Evolutionary conservation across 1,140 invertebrate genomes (phyloP).

Genomic region (Cyclargus thomasi): DNA sequence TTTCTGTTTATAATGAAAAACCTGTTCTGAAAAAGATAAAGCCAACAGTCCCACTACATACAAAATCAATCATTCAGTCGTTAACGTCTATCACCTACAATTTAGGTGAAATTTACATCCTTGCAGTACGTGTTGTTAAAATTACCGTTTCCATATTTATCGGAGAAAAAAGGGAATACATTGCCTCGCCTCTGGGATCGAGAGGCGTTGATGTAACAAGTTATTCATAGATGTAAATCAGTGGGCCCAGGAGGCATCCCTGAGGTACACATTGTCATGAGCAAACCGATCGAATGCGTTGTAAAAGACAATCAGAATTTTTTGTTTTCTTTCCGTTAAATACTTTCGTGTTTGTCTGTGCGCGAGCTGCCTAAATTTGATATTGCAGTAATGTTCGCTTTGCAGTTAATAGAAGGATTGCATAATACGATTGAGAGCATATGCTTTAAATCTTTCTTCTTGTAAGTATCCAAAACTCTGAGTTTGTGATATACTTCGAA

Average conservation of each 20-base stretch:
- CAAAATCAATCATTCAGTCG: too few relatives aligned
- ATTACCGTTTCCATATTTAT: conserved; percentile 3
- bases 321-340: background rate
- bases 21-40: too few relatives aligned
- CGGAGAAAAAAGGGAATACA: background rate
- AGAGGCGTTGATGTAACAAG: background rate
- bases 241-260: conserved; percentile 2
- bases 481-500: too few relatives aligned
- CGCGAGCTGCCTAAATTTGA: background rate
- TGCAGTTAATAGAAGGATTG: too few relatives aligned
- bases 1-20: too few relatives aligned
- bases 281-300: background rate
- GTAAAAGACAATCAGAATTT: background rate
- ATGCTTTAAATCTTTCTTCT: too few relatives aligned
- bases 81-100: background rate
- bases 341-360: background rate
- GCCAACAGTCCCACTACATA: too few relatives aligned
- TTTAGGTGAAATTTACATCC: background rate
- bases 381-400: too few relatives aligned
- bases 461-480: too few relatives aligned
- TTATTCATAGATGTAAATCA: conserved; percentile 22
- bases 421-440: too few relatives aligned
- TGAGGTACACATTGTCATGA: conserved; percentile 8
- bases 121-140: background rate
- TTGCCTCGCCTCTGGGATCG: background rate